Percentiles rank a stretch among this genome's conserved stretches.
Conservation (phyloP, 2,113 vertebrate genomes). For the Camelus dromedarius region DNA sequence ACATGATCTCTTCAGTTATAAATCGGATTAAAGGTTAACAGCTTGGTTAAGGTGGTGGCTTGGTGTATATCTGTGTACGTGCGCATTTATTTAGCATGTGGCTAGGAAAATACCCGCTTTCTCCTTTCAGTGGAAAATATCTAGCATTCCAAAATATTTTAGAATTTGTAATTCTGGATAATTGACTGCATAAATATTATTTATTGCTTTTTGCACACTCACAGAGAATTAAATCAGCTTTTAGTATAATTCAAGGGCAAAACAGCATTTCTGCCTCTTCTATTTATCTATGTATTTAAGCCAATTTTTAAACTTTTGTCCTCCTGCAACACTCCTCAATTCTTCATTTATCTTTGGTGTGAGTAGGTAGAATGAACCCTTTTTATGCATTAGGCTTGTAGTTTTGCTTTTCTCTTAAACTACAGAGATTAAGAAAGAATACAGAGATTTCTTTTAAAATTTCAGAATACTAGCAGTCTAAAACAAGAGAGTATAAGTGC, state of each 20-base stretch:
- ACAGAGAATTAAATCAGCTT: not conserved
- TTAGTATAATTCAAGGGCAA: not conserved
- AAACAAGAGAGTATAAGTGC: not conserved
- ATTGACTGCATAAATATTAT: not conserved
- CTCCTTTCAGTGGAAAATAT: not conserved
- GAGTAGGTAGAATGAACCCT: not conserved
- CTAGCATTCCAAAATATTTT: constrained; percentile 21
- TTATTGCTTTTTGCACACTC: not conserved
- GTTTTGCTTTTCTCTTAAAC: not conserved
- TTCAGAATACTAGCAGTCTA: not conserved
- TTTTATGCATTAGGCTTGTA: not conserved
- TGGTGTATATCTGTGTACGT: not conserved
- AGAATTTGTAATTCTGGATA: constrained; percentile 44
- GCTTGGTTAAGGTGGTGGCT: not conserved
- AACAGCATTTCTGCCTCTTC: not conserved
- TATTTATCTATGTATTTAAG: constrained; percentile 35
- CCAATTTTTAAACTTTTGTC: not conserved
- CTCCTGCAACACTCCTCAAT: not conserved
- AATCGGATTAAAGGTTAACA: constrained; percentile 53
- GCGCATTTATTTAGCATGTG: not conserved
- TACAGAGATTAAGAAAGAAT: not conserved
- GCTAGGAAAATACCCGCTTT: not conserved
- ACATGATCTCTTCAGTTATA: constrained; percentile 23
- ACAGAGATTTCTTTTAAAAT: constrained; percentile 21
- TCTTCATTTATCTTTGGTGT: constrained; percentile 13